Evolutionary conservation across 2,888 invertebrate genomes (phyloP).

Genomic region (Ectemnius cavifrons): DNA sequence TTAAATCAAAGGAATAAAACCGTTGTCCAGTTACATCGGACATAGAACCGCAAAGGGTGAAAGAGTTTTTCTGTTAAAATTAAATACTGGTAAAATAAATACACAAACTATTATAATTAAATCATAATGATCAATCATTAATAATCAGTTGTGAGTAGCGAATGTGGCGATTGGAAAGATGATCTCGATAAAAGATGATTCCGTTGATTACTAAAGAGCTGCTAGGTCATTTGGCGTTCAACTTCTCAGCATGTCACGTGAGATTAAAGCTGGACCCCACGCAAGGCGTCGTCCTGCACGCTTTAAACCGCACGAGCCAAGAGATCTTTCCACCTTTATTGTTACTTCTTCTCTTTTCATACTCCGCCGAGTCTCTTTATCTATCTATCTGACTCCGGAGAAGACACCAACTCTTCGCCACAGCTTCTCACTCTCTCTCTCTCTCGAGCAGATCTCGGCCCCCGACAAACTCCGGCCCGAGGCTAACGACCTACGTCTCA

Average conservation of each 20-base stretch:
- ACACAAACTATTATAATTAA: too few relatives aligned
- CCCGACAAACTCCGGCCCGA: conserved; percentile 30
- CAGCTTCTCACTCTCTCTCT: too few relatives aligned
- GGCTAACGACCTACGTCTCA: conserved; percentile 21
- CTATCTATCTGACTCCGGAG: too few relatives aligned
- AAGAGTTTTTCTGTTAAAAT: too few relatives aligned
- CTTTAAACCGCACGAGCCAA: conserved; percentile 34
- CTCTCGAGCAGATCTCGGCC: conserved; percentile 29
- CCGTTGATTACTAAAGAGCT: not conserved
- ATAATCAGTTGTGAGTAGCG: too few relatives aligned
- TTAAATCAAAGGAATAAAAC: too few relatives aligned
- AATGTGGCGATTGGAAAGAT: not conserved
- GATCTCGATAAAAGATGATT: conserved; percentile 26
- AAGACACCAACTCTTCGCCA: too few relatives aligned
- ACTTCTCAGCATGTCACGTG: conserved; percentile 47
- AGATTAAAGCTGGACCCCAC: conserved; percentile 50
- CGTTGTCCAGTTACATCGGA: too few relatives aligned
- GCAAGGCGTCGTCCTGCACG: conserved; percentile 27
- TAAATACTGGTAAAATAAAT: too few relatives aligned
- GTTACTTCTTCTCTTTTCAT: conserved; percentile 26
- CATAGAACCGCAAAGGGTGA: too few relatives aligned
- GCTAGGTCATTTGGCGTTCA: conserved; percentile 37
- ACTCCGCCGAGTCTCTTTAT: too few relatives aligned
- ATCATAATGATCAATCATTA: too few relatives aligned
- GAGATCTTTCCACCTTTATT: conserved; percentile 51